phyloP scores from a whole-genome alignment of 2,113 vertebrate species.

The Ptilonorhynchus violaceus region DNA sequence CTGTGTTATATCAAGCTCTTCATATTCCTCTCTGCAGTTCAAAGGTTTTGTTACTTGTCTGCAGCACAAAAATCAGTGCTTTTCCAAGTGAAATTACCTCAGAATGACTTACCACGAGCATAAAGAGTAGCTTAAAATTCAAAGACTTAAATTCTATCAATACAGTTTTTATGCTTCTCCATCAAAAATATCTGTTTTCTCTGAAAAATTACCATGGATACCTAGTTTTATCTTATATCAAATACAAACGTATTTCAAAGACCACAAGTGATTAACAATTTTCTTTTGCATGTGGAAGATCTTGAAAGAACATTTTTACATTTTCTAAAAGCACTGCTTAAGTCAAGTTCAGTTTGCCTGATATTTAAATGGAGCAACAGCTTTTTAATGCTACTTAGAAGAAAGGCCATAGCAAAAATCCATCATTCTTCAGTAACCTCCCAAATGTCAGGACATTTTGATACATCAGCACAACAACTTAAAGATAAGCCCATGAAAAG shows the following conservation, averaged over 20 bases:
- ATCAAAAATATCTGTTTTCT: background rate
- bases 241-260: background rate
- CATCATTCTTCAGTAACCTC: fast-evolving
- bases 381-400: background rate
- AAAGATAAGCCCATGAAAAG: background rate
- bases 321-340: background rate
- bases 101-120: background rate
- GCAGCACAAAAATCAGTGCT: background rate
- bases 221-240: background rate
- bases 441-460: background rate
- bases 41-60: background rate
- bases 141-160: background rate
- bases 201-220: background rate
- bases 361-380: background rate
- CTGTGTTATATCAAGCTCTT: background rate
- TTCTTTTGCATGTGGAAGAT: background rate
- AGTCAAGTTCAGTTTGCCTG: background rate
- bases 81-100: background rate
- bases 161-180: background rate
- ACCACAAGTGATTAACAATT: background rate
- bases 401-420: background rate
- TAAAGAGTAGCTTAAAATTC: background rate
- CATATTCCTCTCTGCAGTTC: background rate
- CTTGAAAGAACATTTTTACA: background rate
- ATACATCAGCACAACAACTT: background rate